A percentile compares a stretch with the other conserved stretches of the same genome.
phyloP scores from a whole-genome alignment of 2,113 vertebrate genomes.

The Parotia lawesii region DNA sequence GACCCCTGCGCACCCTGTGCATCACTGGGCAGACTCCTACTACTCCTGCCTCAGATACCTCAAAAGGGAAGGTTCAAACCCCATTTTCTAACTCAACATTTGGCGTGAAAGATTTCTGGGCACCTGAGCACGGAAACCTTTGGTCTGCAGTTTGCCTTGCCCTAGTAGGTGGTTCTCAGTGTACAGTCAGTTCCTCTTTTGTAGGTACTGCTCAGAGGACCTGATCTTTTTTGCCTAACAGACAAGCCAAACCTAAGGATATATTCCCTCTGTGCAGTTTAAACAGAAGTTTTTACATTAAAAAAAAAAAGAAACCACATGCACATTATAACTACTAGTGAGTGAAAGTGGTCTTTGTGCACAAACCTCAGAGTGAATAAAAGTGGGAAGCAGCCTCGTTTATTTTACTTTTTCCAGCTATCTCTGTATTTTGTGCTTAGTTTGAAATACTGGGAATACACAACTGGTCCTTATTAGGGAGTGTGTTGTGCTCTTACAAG shows the following conservation, averaged over 20 bases:
- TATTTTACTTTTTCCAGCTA: neutral
- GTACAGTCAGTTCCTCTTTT: neutral
- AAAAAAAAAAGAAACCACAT: neutral
- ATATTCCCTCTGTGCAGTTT: neutral
- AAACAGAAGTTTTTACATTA: neutral
- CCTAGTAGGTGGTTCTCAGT: neutral
- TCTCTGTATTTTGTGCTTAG: neutral
- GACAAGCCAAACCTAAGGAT: neutral
- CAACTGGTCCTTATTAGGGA: neutral
- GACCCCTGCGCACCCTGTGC: accelerated
- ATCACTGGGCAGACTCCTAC: neutral
- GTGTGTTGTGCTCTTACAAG: neutral
- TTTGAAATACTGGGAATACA: neutral
- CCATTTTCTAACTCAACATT: neutral
- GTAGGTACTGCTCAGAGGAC: neutral
- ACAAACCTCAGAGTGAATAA: neutral
- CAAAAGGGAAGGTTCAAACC: neutral
- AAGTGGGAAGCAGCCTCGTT: neutral
- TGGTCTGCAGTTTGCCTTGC: neutral
- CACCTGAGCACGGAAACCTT: neutral
- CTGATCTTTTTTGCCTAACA: neutral
- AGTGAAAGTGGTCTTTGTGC: neutral
- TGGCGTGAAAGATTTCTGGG: neutral
- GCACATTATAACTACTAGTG: neutral
- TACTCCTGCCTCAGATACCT: neutral